Base-by-base conservation (phyloP, 2,113 vertebrate genomes). In the Machaerirhynchus nigripectus region DNA sequence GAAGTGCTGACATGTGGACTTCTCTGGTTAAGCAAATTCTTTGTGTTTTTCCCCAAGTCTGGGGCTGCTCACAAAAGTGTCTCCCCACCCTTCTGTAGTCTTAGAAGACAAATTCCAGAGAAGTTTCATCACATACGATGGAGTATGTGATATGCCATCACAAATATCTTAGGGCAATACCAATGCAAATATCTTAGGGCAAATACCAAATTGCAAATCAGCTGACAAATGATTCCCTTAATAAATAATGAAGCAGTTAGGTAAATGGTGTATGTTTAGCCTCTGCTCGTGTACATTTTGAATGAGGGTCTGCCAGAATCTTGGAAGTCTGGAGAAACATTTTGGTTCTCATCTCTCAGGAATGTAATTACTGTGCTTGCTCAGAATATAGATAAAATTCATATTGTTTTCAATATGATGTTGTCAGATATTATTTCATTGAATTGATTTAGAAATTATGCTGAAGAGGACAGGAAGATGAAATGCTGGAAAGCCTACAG, bases 241-340 rank as follows among this genome's bases (percentile, higher is more conserved):
- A 79, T 95, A 95, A 95, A 86, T 93, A 73, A 71, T 7, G 30
- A 84, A 77, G 52, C 83, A 65, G 71, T 70, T 42, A 89, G 78
- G 65, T 67, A 37, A 68, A 60, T 53, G 16, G 5, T 27, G 13
- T 6, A 26, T 10, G 2, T 61, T 94, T 88, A 37, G 82, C 61
- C 10, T 7, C 47, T 85, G 81, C 20, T 74, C 0, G 2, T 26
- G 24, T 44, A 67, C 46, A 26, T 59, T 78, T 64, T 86, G 64
- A 71, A 22, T 64, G 61, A 63, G 30, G 26, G 7, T 26, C 50
- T 89, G 30, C 57, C 26, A 26, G 80, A 49, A 53, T 23, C n/a
- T 59, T n/a, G 68, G 33, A 56, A 65, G 15, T 28, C 31, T 39
- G 55, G 37, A 76, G 61, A 68, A 93, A 35, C 0, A 0, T 75